Evolutionary conservation across 2,113 vertebrate genomes (phyloP).

Genomic region (Semnornis frantzii): DNA sequence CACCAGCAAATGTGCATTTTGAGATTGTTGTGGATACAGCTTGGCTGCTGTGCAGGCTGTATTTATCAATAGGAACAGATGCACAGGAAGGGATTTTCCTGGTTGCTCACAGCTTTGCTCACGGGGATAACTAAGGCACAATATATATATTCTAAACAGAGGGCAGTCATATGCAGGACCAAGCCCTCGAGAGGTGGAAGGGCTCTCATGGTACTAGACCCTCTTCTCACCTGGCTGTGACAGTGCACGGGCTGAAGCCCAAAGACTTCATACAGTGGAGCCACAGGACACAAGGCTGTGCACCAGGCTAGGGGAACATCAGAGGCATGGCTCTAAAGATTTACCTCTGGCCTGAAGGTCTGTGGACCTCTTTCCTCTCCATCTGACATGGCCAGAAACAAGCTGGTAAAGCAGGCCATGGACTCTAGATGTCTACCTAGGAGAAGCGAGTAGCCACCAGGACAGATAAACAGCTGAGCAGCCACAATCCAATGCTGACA

Average conservation of each 20-base stretch:
- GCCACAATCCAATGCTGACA: neutral
- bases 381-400: neutral
- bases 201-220: neutral
- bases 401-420: neutral
- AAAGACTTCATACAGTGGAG: neutral
- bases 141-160: neutral
- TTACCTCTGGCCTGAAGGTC: neutral
- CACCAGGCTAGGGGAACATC: neutral
- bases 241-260: neutral
- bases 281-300: neutral
- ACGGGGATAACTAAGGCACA: conserved; percentile 52
- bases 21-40: neutral
- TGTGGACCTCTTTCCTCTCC: neutral
- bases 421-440: neutral
- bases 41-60: neutral
- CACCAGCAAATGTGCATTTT: neutral
- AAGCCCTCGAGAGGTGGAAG: neutral
- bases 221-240: neutral
- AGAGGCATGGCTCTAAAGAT: accelerated
- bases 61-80: neutral
- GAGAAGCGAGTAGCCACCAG: neutral
- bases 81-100: neutral
- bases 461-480: neutral
- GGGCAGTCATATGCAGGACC: neutral
- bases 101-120: neutral